Evolutionary conservation across 2,797 vertebrate species (phyloP).

Genomic region (Rhynchonycteris naso): DNA sequence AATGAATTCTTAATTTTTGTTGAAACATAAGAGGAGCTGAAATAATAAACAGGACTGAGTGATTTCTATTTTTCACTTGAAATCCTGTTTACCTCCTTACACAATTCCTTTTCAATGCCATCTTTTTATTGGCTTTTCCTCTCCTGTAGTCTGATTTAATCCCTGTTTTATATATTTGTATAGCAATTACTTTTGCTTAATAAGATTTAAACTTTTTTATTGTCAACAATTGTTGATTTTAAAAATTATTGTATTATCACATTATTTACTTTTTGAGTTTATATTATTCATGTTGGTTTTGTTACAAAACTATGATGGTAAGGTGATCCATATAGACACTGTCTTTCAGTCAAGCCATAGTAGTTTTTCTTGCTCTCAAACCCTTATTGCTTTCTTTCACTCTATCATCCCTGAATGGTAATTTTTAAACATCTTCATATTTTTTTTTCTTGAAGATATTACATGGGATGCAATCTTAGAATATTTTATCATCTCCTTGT

Average conservation of each 20-base stretch:
- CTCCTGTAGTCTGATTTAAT: background rate
- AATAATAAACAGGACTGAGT: background rate
- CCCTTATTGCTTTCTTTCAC: background rate
- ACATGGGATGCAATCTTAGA: background rate
- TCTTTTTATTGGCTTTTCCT: background rate
- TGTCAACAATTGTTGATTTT: background rate
- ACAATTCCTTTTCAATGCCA: background rate
- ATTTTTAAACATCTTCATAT: background rate
- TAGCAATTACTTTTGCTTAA: background rate
- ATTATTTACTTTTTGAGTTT: background rate
- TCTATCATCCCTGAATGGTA: background rate
- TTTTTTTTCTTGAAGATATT: slow-evolving; percentile 19
- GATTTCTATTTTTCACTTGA: background rate
- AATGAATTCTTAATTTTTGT: background rate
- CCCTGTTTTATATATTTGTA: background rate
- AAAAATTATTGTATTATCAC: background rate
- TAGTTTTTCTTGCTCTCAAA: background rate
- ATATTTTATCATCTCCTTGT: background rate
- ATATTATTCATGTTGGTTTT: slow-evolving; percentile 18
- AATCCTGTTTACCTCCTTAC: background rate
- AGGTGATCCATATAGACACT: background rate
- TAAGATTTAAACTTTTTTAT: slow-evolving; percentile 12
- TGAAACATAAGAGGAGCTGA: background rate
- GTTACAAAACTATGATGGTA: background rate
- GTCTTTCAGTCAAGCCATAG: background rate